These are phyloP conservation scores for Sinocyclocheilus anophthalmus DNA, from an alignment of 2,113 vertebrate genomes.

Conservation along the genomic window DNA sequence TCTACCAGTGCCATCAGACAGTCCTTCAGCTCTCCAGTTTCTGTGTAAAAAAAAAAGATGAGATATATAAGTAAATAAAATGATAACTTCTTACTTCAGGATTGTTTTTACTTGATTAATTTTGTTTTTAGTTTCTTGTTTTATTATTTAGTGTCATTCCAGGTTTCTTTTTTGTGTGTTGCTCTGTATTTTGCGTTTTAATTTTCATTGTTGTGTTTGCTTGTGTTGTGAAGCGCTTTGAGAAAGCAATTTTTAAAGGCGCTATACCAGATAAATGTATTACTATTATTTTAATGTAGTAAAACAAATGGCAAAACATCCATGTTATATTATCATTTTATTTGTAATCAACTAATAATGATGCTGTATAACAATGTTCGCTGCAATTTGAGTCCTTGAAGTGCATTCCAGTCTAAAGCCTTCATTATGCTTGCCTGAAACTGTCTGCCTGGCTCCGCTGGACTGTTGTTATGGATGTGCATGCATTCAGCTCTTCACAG, in stretches of 20 bases:
- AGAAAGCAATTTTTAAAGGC: too few species aligned
- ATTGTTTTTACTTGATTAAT: too few species aligned
- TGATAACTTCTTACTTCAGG: not conserved
- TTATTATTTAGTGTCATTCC: too few species aligned
- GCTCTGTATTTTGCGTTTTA: too few species aligned
- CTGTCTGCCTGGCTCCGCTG: not conserved
- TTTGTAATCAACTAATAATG: not conserved
- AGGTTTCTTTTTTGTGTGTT: too few species aligned
- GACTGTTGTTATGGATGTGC: conserved; percentile 26
- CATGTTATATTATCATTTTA: too few species aligned
- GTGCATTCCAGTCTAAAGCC: conserved; percentile 26
- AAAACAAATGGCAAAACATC: too few species aligned
- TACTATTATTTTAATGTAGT: too few species aligned
- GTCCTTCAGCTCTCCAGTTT: conserved; percentile 88
- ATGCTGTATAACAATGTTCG: conserved; percentile 17
- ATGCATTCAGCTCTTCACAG: conserved; percentile 15
- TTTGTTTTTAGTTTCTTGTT: too few species aligned
- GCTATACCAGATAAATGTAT: too few species aligned
- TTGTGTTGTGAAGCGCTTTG: too few species aligned
- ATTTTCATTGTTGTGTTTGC: too few species aligned
- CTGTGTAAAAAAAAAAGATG: conserved; percentile 65
- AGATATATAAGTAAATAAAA: not conserved
- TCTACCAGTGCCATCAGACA: conserved; percentile 91
- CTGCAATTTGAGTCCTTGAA: not conserved
- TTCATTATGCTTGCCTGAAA: conserved; percentile 20